These are phyloP conservation scores for Euglossa dilemma DNA, from an alignment of 1,140 invertebrate genomes.

Conservation along the genomic window DNA sequence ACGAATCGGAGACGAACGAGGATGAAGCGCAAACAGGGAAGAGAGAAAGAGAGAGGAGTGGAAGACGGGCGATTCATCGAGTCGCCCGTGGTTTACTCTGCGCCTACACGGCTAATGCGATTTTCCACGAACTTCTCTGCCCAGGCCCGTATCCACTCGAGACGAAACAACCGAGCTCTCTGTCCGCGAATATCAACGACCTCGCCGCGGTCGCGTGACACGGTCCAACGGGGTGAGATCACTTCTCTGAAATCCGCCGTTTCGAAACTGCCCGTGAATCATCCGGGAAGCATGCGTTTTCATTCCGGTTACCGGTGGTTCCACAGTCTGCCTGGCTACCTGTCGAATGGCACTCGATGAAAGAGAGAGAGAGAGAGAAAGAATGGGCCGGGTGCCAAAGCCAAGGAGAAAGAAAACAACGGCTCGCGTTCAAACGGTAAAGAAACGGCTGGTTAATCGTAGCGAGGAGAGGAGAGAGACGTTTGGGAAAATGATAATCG, in stretches of 20 bases:
- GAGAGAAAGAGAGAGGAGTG: background rate
- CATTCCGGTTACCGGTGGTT: background rate
- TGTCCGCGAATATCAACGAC: slow-evolving; percentile 29
- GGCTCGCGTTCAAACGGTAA: too few relatives aligned
- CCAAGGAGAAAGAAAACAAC: too few relatives aligned
- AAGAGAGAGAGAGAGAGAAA: background rate
- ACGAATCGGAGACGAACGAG: too few relatives aligned
- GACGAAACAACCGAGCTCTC: background rate
- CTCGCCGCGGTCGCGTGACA: slow-evolving; percentile 16
- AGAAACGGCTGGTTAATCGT: too few relatives aligned
- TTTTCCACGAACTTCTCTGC: background rate
- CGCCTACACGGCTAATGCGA: background rate
- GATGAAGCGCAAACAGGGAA: too few relatives aligned
- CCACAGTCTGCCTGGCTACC: background rate
- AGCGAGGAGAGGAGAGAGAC: too few relatives aligned
- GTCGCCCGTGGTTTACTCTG: background rate
- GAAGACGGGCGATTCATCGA: too few relatives aligned
- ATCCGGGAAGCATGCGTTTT: slow-evolving; percentile 27
- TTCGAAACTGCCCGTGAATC: slow-evolving; percentile 31
- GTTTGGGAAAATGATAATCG: background rate
- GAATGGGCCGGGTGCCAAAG: too few relatives aligned
- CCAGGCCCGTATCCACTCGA: background rate
- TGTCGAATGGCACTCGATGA: background rate
- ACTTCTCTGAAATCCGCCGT: slow-evolving; percentile 16
- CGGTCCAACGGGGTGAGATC: slow-evolving; percentile 27